A percentile compares a stretch with the other conserved stretches of the same genome.
These are phyloP conservation scores for Ginglymostoma cirratum DNA, from an alignment of 2,113 vertebrate genomes.

Conservation along the genomic window DNA sequence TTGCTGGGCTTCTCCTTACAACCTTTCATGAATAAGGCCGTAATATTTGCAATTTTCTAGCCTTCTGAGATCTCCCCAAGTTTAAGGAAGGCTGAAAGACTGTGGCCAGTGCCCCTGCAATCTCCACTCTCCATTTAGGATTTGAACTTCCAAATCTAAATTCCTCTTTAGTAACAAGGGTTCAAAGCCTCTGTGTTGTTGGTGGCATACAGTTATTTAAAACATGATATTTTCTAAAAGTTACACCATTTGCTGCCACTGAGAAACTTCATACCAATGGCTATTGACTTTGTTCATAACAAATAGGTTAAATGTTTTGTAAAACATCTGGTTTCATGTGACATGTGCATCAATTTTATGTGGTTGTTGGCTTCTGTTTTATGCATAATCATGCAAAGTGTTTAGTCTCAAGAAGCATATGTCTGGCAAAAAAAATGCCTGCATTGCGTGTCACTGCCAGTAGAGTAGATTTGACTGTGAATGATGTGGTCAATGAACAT, in stretches of 20 bases:
- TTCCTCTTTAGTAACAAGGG: background rate
- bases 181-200: background rate
- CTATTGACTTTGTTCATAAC: background rate
- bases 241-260: background rate
- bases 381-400: constrained; percentile 1
- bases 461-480: background rate
- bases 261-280: background rate
- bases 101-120: no score
- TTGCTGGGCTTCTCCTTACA: no score
- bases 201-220: background rate
- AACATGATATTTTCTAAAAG: background rate
- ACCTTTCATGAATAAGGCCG: no score
- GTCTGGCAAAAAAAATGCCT: background rate
- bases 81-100: no score
- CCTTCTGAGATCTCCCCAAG: no score
- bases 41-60: no score
- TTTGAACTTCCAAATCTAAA: background rate
- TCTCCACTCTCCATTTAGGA: background rate
- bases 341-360: background rate
- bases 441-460: background rate
- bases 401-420: background rate
- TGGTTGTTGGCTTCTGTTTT: background rate
- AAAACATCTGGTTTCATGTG: background rate
- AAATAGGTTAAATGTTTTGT: background rate
- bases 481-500: background rate